Evolutionary conservation across 2,113 vertebrate genomes (phyloP).

Genomic region (Triplophysa dalaica): DNA sequence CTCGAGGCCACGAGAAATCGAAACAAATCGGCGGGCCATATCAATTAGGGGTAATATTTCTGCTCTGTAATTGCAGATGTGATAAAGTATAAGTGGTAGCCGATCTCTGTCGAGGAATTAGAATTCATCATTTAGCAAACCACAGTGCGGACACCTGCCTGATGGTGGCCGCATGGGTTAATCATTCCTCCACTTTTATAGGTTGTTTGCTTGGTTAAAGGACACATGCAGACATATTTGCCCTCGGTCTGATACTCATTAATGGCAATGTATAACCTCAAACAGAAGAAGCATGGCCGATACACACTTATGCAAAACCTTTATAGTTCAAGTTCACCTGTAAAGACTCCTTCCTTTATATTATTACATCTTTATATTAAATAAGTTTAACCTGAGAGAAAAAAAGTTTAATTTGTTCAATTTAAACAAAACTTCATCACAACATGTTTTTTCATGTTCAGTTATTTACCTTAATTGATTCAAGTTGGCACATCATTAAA

Average conservation of each 20-base stretch:
- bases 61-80: constrained; percentile 61
- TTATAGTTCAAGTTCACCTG: background rate
- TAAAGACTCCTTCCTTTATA: background rate
- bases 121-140: constrained; percentile 52
- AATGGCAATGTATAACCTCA: constrained; percentile 4
- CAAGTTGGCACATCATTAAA: no score
- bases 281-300: background rate
- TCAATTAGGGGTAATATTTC: constrained; percentile 87
- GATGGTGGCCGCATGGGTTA: background rate
- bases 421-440: no score
- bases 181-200: background rate
- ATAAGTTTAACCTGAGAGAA: background rate
- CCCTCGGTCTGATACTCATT: constrained; percentile 25
- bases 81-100: constrained; percentile 47
- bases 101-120: constrained; percentile 31
- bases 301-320: background rate
- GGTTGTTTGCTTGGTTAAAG: constrained; percentile 25
- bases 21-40: constrained; percentile 89
- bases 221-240: constrained; percentile 23
- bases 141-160: constrained; percentile 32
- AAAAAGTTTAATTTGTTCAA: no score
- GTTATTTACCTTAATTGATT: no score
- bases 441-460: no score
- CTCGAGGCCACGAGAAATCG: constrained; percentile 80
- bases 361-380: background rate